Base-by-base conservation (phyloP, 1,140 invertebrate species). In the Zaprionus camerounensis region DNA sequence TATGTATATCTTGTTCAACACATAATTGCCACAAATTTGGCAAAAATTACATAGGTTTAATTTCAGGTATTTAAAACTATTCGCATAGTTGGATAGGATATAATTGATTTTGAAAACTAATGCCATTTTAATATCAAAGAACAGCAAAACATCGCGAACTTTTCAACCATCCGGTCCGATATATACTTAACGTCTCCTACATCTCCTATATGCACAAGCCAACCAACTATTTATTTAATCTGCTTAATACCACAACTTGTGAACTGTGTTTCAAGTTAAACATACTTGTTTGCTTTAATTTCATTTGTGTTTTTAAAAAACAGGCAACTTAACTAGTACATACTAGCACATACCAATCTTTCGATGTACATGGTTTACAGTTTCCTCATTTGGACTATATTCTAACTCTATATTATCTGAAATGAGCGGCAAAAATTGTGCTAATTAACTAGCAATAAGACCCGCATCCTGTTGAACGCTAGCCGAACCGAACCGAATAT, bases 111-210 rank as follows among this genome's bases (percentile, higher is more conserved):
- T 13, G 70, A 58, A 83, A 78, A 84, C 78, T 73, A 78, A 87
- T 84, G 71, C 68, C 57, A 38, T 81, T 78, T 72, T 87, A 87
- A 87, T 87, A 87, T 90, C 84, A 87, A 81, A 76, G 51, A 90
- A 84, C 71, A 83, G 77, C 78, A 84, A 75, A 83, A 73, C 66
- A 63, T 74, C 55, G 82, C 79, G 79, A 86, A 82, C 68, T 76
- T 77, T 69, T 82, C 55, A 71, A 59, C 26, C 62, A 12, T 71
- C 63, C 65, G 56, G 9, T 71, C 57, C 61, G 66, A 72, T 66
- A 53, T 49, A 76, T 72, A 59, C 46, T 68, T 53, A 73, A 51
- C 20, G 20, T 51, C 56, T 79, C 49, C 71, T 81, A 78, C 66
- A 41, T 68, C 63, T 65, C 68, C 67, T n/a, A 11, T 74, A 75